Percentiles rank a stretch among this genome's conserved stretches.
Conservation (phyloP, 1,140 invertebrate genomes). For the Caerostris extrusa region DNA sequence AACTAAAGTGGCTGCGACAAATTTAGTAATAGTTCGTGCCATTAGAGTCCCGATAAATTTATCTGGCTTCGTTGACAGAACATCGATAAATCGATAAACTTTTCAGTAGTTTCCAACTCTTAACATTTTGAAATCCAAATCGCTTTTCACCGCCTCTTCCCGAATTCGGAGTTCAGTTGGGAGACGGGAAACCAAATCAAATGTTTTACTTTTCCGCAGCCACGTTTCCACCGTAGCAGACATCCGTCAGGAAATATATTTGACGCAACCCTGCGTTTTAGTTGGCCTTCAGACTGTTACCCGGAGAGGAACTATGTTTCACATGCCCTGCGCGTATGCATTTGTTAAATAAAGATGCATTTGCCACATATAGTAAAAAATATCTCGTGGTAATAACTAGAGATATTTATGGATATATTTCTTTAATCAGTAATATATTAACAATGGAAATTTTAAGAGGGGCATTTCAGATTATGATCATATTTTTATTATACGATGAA, state of each 20-base stretch:
- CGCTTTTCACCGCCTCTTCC: background rate
- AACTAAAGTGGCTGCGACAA: background rate
- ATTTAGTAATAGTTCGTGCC: background rate
- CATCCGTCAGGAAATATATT: background rate
- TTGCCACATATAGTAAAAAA: no score
- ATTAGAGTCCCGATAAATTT: background rate
- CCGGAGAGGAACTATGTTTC: no score
- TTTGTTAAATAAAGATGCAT: no score
- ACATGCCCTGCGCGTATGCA: no score
- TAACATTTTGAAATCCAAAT: background rate
- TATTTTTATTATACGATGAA: no score
- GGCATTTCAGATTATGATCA: no score
- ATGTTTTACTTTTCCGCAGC: conserved; percentile 24
- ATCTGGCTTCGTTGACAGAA: background rate
- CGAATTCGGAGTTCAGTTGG: background rate
- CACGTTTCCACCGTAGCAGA: background rate
- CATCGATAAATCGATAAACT: conserved; percentile 8
- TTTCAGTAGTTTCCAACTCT: background rate
- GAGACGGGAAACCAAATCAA: background rate
- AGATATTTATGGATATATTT: no score
- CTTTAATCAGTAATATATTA: no score
- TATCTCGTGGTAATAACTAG: no score
- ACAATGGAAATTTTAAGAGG: no score
- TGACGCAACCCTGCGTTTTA: no score
- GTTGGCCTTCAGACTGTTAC: no score